phyloP scores from a whole-genome alignment of 2,888 invertebrate genomes.

The Caenorhabditis sp. region DNA sequence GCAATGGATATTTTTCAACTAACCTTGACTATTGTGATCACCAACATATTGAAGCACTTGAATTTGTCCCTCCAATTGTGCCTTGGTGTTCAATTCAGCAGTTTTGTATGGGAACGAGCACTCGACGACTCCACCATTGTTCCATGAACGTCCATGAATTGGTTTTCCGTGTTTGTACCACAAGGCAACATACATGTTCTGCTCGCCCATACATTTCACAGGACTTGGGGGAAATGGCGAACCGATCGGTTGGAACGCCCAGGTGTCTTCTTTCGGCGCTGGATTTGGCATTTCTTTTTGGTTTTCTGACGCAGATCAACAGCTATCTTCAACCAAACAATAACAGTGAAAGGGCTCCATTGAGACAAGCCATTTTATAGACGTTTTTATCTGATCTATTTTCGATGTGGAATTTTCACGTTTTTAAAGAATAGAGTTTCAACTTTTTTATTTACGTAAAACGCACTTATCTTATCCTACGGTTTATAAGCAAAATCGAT shows the following conservation, averaged over 20 bases:
- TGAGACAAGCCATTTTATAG: background rate
- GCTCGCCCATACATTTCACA: slow-evolving; percentile 40
- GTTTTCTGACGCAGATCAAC: background rate
- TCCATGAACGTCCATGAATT: slow-evolving; percentile 56
- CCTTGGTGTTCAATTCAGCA: slow-evolving; percentile 49
- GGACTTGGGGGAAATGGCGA: slow-evolving; percentile 50
- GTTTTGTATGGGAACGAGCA: slow-evolving; percentile 61
- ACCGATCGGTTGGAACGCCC: slow-evolving; percentile 53
- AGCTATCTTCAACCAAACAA: background rate
- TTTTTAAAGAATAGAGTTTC: background rate
- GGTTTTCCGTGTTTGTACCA: slow-evolving; percentile 59
- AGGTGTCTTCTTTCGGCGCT: slow-evolving; percentile 23
- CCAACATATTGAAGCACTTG: slow-evolving; percentile 65
- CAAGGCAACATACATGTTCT: slow-evolving; percentile 51
- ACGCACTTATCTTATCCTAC: background rate
- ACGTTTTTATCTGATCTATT: background rate
- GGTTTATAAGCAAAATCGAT: slow-evolving; percentile 31
- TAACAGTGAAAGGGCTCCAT: background rate
- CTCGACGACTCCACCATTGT: slow-evolving; percentile 60
- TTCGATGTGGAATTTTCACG: background rate
- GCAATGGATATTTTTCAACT: background rate
- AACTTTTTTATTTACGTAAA: slow-evolving; percentile 7
- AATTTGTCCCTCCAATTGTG: slow-evolving; percentile 62
- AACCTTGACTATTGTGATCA: slow-evolving; percentile 57
- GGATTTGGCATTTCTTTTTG: slow-evolving; percentile 16